A percentile compares a stretch with the other conserved stretches of the same genome.
phyloP scores from a whole-genome alignment of 2,113 vertebrate genomes.

The Crotalus viridis region DNA sequence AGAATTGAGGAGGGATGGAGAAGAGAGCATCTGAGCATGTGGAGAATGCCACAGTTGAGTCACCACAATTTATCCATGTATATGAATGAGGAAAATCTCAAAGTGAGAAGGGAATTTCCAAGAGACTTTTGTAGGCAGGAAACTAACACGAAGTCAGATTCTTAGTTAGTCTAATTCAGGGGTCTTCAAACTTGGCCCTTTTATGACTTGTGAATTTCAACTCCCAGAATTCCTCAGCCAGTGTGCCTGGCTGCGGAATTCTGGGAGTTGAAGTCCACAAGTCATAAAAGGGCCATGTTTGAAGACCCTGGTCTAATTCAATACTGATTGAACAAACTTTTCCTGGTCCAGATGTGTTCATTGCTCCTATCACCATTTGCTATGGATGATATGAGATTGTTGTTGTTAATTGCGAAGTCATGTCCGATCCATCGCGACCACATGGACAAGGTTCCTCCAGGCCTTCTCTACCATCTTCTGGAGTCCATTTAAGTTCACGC shows the following conservation, averaged over 20 bases:
- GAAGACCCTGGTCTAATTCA: neutral
- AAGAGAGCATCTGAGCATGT: neutral
- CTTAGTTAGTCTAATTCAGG: neutral
- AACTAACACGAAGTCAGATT: neutral
- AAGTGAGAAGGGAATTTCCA: neutral
- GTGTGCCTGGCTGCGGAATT: no score
- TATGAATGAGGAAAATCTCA: constrained; percentile 66
- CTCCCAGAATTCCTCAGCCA: no score
- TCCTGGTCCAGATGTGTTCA: neutral
- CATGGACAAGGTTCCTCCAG: no score
- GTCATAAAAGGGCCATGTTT: no score
- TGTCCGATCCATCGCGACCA: no score
- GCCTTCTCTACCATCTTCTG: no score
- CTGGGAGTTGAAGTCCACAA: no score
- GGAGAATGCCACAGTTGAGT: constrained; percentile 42
- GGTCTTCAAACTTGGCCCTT: no score
- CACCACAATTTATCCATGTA: constrained; percentile 63
- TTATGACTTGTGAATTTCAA: no score
- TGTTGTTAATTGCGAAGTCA: no score
- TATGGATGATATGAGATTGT: neutral
- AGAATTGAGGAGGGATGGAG: neutral
- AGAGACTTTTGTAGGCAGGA: neutral
- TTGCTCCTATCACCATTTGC: neutral
- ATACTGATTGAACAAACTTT: neutral
- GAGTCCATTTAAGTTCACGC: no score